Evolutionary conservation across 23 tunicate genomes (phyloP).

Genomic region (Trididemnum nubilum): DNA sequence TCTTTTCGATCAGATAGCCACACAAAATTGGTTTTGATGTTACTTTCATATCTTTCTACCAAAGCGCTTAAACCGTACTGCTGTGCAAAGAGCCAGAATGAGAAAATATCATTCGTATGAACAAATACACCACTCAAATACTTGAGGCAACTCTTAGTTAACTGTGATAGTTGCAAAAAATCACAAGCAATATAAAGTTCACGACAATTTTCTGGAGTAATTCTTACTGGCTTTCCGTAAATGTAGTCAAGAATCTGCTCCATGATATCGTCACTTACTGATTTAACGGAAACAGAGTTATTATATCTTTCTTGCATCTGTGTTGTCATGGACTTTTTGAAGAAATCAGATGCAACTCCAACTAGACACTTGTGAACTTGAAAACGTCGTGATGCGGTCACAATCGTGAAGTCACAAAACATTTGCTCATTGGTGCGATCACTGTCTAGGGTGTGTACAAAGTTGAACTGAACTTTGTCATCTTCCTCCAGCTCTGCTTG

Average conservation of each 20-base stretch:
- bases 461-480: conserved; percentile 3
- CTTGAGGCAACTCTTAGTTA: neutral
- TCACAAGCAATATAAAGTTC: neutral
- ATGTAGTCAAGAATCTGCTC: neutral
- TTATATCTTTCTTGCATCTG: conserved; percentile 3
- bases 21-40: neutral
- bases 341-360: conserved; percentile 7
- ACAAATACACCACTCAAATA: too few relatives aligned
- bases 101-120: neutral
- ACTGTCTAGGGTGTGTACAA: neutral
- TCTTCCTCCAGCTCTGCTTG: too few relatives aligned
- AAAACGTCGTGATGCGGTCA: neutral
- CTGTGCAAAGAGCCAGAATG: neutral
- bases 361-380: conserved; percentile 7
- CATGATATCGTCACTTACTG: neutral
- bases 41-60: neutral
- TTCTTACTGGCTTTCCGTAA: neutral
- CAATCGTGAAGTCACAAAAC: conserved; percentile 7
- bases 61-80: neutral
- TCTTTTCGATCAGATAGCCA: neutral
- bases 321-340: neutral
- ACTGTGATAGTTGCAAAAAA: neutral
- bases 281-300: neutral
- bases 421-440: neutral
- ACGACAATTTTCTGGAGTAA: neutral